Evolutionary conservation across 2,888 invertebrate species (phyloP).

Genomic region (Noctua janthe): DNA sequence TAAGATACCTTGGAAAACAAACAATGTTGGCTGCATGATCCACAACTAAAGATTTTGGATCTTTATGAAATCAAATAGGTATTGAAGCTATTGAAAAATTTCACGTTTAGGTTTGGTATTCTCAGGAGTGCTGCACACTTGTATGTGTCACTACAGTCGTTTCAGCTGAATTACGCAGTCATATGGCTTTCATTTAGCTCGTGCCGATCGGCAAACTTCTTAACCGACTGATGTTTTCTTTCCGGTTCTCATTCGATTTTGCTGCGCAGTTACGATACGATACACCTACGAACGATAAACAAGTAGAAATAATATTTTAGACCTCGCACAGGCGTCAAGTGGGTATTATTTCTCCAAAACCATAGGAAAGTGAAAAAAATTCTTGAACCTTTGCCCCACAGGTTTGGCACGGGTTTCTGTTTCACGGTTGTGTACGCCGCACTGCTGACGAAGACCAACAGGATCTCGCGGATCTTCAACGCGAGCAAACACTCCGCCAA

Average conservation of each 20-base stretch:
- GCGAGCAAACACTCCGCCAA: conserved; percentile 99
- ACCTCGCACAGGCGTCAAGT: background rate
- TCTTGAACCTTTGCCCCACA: conserved; percentile 72
- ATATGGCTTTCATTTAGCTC: background rate
- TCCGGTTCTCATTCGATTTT: background rate
- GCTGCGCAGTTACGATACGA: background rate
- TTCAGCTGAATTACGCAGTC: background rate
- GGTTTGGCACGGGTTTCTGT: conserved; percentile 97
- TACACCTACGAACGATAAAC: background rate
- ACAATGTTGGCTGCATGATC: background rate
- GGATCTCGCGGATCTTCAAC: conserved; percentile 98
- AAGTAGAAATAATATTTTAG: background rate
- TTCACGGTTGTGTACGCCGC: conserved; percentile 99
- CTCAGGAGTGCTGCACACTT: background rate
- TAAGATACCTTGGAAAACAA: background rate
- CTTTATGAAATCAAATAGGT: background rate
- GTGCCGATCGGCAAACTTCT: background rate
- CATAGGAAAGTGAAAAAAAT: background rate
- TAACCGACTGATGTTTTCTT: background rate
- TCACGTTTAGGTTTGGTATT: background rate
- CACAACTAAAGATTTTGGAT: background rate
- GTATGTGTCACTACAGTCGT: background rate
- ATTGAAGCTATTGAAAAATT: background rate
- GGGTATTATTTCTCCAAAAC: background rate
- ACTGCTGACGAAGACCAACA: conserved; percentile 98